phyloP scores from a whole-genome alignment of 1,140 invertebrate species.

The Dendroctonus ponderosae region DNA sequence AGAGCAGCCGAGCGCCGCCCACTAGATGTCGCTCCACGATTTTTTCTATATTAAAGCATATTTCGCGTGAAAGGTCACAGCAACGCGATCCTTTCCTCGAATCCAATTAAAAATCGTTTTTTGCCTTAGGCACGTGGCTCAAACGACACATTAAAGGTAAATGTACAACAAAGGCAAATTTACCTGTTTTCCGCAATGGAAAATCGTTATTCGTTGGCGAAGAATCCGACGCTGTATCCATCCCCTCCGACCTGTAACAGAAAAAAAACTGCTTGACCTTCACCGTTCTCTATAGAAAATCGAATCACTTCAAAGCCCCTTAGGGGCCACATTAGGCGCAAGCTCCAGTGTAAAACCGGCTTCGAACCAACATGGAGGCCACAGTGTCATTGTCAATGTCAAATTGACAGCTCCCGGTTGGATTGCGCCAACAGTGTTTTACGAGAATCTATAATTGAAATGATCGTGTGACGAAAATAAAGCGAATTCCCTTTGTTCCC shows the following conservation, averaged over 20 bases:
- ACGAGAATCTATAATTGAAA: no score
- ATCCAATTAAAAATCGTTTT: not conserved
- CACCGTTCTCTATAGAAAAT: not conserved
- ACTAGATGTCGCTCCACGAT: no score
- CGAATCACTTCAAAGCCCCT: no score
- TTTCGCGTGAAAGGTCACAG: slow-evolving; percentile 8
- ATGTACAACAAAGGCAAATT: slow-evolving; percentile 23
- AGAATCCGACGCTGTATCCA: slow-evolving; percentile 47
- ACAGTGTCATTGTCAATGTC: no score
- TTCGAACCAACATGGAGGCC: no score
- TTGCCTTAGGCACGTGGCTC: not conserved
- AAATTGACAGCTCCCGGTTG: no score
- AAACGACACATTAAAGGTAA: no score
- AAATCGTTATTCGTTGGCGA: slow-evolving; percentile 64
- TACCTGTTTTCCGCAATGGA: slow-evolving; percentile 93
- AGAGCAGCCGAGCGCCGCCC: no score
- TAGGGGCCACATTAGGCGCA: no score
- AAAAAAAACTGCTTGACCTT: slow-evolving; percentile 1
- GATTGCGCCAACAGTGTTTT: no score
- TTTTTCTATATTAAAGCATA: not conserved
- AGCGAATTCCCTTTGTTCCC: slow-evolving; percentile 11
- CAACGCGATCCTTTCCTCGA: no score
- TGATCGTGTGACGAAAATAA: slow-evolving; percentile 1
- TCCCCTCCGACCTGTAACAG: slow-evolving; percentile 49
- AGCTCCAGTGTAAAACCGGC: no score